A percentile compares a stretch with the other conserved stretches of the same genome.
Conservation (phyloP, 1,140 invertebrate genomes). For the Drosophila jambulina region DNA sequence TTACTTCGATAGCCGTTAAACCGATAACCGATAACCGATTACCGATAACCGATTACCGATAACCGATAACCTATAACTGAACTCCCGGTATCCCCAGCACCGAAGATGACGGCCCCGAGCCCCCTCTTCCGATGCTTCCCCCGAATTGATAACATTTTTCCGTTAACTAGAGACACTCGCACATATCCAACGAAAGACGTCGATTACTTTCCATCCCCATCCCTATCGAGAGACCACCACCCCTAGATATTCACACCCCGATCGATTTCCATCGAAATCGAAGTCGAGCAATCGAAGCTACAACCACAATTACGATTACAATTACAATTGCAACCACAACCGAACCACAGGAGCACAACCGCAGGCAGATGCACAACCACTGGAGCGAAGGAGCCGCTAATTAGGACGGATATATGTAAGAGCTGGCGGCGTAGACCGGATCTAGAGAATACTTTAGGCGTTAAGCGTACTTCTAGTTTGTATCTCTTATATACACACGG, state of each 20-base stretch:
- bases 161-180: constrained; percentile 52
- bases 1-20: constrained; percentile 36
- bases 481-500: constrained; percentile 56
- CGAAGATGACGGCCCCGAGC: neutral
- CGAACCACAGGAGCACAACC: constrained; percentile 35
- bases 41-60: neutral
- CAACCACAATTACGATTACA: constrained; percentile 44
- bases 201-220: constrained; percentile 54
- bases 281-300: constrained; percentile 15
- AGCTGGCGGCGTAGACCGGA: constrained; percentile 40
- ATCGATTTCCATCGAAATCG: constrained; percentile 7
- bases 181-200: constrained; percentile 55
- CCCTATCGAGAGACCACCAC: constrained; percentile 45
- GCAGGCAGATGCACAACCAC: constrained; percentile 49
- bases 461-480: constrained; percentile 55
- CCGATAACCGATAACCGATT: neutral
- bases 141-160: constrained; percentile 23
- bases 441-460: constrained; percentile 51
- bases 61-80: too few relatives aligned
- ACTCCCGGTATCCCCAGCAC: constrained; percentile 3
- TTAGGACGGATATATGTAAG: constrained; percentile 14
- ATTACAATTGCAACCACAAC: constrained; percentile 51
- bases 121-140: constrained; percentile 22
- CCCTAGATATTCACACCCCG: constrained; percentile 32
- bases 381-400: constrained; percentile 38